Evolutionary conservation across 2,113 vertebrate genomes (phyloP).

Genomic region (Bubo blakistoni): DNA sequence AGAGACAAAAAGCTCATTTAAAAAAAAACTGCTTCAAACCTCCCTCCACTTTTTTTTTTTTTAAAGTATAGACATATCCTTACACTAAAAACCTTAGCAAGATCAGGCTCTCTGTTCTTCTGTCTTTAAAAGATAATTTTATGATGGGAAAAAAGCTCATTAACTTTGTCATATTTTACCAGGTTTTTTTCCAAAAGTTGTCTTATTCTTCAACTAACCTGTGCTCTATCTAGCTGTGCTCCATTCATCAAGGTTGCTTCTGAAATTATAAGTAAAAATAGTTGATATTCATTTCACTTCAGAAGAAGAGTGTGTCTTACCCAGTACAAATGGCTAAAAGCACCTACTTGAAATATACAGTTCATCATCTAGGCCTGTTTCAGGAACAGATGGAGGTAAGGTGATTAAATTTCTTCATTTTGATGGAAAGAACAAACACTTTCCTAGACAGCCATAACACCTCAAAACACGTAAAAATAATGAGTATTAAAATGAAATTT

Average conservation of each 20-base stretch:
- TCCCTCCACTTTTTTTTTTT: rapidly evolving
- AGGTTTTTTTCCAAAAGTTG: neutral
- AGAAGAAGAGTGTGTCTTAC: neutral
- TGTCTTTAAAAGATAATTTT: neutral
- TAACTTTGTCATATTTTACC: neutral
- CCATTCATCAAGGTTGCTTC: neutral
- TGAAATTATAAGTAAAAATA: neutral
- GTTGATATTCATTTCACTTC: neutral
- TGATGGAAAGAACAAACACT: conserved; percentile 41
- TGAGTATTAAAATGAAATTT: neutral
- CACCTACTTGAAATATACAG: neutral
- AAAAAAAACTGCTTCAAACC: neutral
- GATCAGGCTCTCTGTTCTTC: neutral
- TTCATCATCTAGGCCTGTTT: neutral
- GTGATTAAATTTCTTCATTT: conserved; percentile 36
- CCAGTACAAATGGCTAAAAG: neutral
- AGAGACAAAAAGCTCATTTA: neutral
- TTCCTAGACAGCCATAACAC: neutral
- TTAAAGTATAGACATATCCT: neutral
- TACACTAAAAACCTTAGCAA: neutral
- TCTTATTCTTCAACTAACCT: neutral
- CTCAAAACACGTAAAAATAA: conserved; percentile 22
- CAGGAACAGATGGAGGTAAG: conserved; percentile 26
- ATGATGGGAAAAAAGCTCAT: neutral
- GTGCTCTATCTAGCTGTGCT: neutral